Percentiles rank a stretch among this genome's conserved stretches.
phyloP scores from a whole-genome alignment of 1,140 invertebrate genomes.

The Musca vetustissima region DNA sequence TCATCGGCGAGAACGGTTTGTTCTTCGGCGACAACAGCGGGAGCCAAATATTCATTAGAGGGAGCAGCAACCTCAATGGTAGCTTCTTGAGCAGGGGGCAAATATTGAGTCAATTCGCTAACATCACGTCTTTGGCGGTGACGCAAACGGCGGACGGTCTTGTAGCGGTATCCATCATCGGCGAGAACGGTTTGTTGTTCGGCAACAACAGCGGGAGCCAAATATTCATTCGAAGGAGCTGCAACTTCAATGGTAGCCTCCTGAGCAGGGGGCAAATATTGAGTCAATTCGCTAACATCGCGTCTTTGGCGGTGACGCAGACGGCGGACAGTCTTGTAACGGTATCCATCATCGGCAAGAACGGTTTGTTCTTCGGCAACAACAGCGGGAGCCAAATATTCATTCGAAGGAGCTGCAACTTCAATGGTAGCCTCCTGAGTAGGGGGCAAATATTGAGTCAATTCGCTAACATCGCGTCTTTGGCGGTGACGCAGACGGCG shows the following conservation, averaged over 20 bases:
- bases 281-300: constrained; percentile 28
- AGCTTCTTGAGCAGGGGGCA: constrained; percentile 37
- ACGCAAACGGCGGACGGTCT: constrained; percentile 38
- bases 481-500: constrained; percentile 32
- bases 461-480: constrained; percentile 40
- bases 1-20: constrained; percentile 31
- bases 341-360: constrained; percentile 36
- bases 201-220: constrained; percentile 17
- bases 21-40: constrained; percentile 21
- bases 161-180: constrained; percentile 44
- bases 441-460: constrained; percentile 41
- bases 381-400: constrained; percentile 18
- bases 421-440: constrained; percentile 31
- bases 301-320: constrained; percentile 21
- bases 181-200: constrained; percentile 31
- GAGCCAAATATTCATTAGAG: constrained; percentile 36
- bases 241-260: not conserved
- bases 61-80: constrained; percentile 22
- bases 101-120: constrained; percentile 37
- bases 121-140: constrained; percentile 44
- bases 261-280: constrained; percentile 34
- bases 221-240: constrained; percentile 3
- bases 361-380: constrained; percentile 32
- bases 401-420: constrained; percentile 20
- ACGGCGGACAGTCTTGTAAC: constrained; percentile 36